Conservation (phyloP, 2,888 invertebrate genomes). For the Drosophila lutescens region DNA sequence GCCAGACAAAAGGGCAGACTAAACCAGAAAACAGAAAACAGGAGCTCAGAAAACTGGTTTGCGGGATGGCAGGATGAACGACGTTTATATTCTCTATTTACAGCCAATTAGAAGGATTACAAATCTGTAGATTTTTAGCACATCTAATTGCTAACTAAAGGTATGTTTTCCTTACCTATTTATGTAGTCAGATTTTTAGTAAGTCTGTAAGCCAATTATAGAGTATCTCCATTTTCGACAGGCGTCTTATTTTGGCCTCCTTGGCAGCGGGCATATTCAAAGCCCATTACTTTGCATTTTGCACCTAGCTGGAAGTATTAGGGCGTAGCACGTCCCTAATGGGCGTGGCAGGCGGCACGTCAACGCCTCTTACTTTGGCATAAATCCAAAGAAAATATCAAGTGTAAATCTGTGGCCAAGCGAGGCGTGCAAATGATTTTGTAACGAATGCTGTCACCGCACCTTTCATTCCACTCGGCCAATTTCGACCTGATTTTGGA, state of each 20-base stretch:
- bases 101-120: slow-evolving; percentile 30
- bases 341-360: slow-evolving; percentile 38
- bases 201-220: slow-evolving; percentile 13
- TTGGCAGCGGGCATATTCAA: slow-evolving; percentile 69
- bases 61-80: slow-evolving; percentile 5
- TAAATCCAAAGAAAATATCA: slow-evolving; percentile 55
- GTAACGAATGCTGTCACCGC: slow-evolving; percentile 19
- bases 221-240: not conserved
- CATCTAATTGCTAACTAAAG: not conserved
- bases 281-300: slow-evolving; percentile 78
- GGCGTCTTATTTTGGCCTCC: slow-evolving; percentile 19
- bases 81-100: slow-evolving; percentile 29
- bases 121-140: not conserved
- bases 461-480: slow-evolving; percentile 21
- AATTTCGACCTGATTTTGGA: slow-evolving; percentile 1
- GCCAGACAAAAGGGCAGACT: slow-evolving; percentile 68
- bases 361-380: slow-evolving; percentile 57
- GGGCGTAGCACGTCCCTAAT: slow-evolving; percentile 28
- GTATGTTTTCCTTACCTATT: not conserved
- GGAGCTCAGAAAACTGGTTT: slow-evolving; percentile 22
- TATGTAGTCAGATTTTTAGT: not conserved
- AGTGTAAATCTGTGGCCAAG: slow-evolving; percentile 35
- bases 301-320: slow-evolving; percentile 67
- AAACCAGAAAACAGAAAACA: slow-evolving; percentile 41
- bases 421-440: slow-evolving; percentile 34